phyloP scores from a whole-genome alignment of 2,888 invertebrate genomes.

The Tetheella fluctuosa region DNA sequence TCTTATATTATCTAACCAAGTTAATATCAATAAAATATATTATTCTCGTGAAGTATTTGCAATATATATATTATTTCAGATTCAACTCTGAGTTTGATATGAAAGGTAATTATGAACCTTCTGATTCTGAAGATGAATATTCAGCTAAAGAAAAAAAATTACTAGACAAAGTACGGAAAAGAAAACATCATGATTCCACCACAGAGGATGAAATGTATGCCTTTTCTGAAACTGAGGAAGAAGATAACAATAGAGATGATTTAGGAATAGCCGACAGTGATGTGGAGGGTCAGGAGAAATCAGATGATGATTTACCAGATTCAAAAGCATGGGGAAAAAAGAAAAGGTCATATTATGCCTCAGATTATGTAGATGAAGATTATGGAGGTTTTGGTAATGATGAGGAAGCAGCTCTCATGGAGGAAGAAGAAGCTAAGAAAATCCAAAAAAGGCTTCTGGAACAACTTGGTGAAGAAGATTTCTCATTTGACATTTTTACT shows the following conservation, averaged over 20 bases:
- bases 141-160: slow-evolving; percentile 86
- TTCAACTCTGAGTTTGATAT: slow-evolving; percentile 68
- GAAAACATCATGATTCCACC: slow-evolving; percentile 75
- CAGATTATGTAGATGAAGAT: slow-evolving; percentile 95
- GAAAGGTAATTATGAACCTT: slow-evolving; percentile 85
- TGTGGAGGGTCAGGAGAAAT: slow-evolving; percentile 89
- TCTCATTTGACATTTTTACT: slow-evolving; percentile 84
- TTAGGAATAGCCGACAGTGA: slow-evolving; percentile 87
- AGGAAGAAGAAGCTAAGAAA: slow-evolving; percentile 92
- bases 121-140: slow-evolving; percentile 90
- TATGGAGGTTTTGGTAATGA: slow-evolving; percentile 88
- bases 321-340: slow-evolving; percentile 95
- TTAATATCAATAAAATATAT: too few relatives aligned
- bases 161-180: slow-evolving; percentile 84
- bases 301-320: slow-evolving; percentile 89
- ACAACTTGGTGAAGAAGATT: slow-evolving; percentile 91
- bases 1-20: too few relatives aligned
- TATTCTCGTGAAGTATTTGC: too few relatives aligned
- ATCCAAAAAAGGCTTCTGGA: slow-evolving; percentile 91
- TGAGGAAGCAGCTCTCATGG: slow-evolving; percentile 88
- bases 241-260: slow-evolving; percentile 73
- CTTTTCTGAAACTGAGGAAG: slow-evolving; percentile 80
- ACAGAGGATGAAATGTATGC: slow-evolving; percentile 87
- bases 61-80: slow-evolving; percentile 64
- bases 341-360: slow-evolving; percentile 91